Conservation (phyloP, 2,888 invertebrate genomes). For the Ischnura elegans region DNA sequence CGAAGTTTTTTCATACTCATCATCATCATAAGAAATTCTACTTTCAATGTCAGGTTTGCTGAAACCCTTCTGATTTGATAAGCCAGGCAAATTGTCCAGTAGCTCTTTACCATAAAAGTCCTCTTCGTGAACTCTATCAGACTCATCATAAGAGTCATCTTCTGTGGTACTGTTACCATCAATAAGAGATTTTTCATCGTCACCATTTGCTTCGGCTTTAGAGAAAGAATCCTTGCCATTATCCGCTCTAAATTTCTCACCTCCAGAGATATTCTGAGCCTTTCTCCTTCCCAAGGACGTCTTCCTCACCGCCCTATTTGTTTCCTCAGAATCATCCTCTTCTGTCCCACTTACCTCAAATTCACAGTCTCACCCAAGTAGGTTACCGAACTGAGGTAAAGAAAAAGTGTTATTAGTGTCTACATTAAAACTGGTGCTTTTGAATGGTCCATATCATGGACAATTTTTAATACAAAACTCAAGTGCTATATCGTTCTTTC, state of each 20-base stretch:
- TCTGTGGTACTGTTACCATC: neutral
- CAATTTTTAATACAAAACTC: too few species aligned
- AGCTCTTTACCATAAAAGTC: neutral
- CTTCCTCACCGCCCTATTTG: constrained; percentile 55
- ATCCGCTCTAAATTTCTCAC: constrained; percentile 21
- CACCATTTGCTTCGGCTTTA: neutral
- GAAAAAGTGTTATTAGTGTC: too few species aligned
- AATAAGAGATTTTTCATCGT: neutral
- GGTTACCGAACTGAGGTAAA: too few species aligned
- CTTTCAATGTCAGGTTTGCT: constrained; percentile 19
- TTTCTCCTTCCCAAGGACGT: constrained; percentile 47
- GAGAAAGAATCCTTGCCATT: neutral
- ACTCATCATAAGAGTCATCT: constrained; percentile 25
- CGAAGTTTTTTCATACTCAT: constrained; percentile 30
- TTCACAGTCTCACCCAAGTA: too few species aligned
- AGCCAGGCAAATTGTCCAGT: neutral
- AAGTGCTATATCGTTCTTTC: too few species aligned
- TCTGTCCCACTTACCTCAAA: constrained; percentile 37
- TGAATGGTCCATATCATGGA: too few species aligned
- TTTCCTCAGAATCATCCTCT: constrained; percentile 59
- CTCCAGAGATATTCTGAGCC: neutral
- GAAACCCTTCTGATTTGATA: neutral
- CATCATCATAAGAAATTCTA: constrained; percentile 28
- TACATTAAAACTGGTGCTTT: too few species aligned
- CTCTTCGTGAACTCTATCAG: constrained; percentile 22